Base-by-base conservation (phyloP, 2,888 invertebrate species). In the Leptura quadrifasciata region DNA sequence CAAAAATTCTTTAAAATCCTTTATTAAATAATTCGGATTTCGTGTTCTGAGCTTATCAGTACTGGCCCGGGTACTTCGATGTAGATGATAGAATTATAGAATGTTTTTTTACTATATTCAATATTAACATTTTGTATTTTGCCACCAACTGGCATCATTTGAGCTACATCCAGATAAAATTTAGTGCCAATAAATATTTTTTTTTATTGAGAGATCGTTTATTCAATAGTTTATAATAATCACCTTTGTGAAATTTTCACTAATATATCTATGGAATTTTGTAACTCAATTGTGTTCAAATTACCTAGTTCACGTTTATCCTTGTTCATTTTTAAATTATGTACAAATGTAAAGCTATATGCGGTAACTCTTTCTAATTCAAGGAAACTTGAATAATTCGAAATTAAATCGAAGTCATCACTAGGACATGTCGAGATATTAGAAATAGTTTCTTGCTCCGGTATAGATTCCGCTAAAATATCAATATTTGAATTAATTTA, bases 321-420 rank as follows among this genome's bases (percentile, higher is more conserved):
- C 27, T 60, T 58, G 0, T 57, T 15, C 20, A 20, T 15, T 20
- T 18, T 60, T 39, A 12, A 39, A 12, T 70, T 70, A 24, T 3
- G 10, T 6, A 21, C 12, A 39, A 60, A 70, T 60, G 60, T 58
- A 6, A 39, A n/a, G 20, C 70, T 60, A 57, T 60, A 70, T 3
- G 70, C 70, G n/a, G 24, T 60, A 15, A 70, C 70, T 18, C 70
- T 35, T 15, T 54, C 21, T n/a, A 63, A n/a, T 24, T 27, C 54
- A n/a, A 21, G 20, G 47, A 39, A 54, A 12, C 15, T 63, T 10
- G 55, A 27, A 15, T 39, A 54, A 20, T 5, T 17, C 35, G 39
- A 39, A 60, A 60, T 57, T 39, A 70, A 47, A 10, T 70, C 47
- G 21, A 70, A 70, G 17, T 12, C 39, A 15, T 21, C 24, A 24